Evolutionary conservation across 1,140 invertebrate species (phyloP).

Genomic region (Drosophila serrata): DNA sequence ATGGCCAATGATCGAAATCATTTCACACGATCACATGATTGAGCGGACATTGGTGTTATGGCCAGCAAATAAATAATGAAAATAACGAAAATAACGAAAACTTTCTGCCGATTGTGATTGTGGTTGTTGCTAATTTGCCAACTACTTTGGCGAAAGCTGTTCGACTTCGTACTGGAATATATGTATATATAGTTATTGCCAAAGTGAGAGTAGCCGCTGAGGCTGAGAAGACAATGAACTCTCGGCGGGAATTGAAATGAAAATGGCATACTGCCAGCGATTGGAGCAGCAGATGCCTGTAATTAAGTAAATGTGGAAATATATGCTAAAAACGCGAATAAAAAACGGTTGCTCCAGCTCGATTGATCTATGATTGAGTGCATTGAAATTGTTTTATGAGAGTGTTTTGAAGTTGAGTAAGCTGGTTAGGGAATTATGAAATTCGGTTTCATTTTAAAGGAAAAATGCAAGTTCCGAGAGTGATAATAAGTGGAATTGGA

Average conservation of each 20-base stretch:
- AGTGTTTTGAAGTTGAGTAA: slow-evolving; percentile 1
- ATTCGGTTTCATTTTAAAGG: slow-evolving; percentile 4
- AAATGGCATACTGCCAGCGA: slow-evolving; percentile 65
- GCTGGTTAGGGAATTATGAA: slow-evolving; percentile 14
- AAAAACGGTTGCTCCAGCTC: slow-evolving; percentile 17
- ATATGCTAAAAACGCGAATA: slow-evolving; percentile 35
- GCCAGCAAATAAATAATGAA: slow-evolving; percentile 20
- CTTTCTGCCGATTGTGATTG: slow-evolving; percentile 59
- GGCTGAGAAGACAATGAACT: slow-evolving; percentile 73
- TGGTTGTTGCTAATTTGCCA: slow-evolving; percentile 75
- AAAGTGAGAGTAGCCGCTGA: slow-evolving; percentile 60
- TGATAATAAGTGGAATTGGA: not conserved
- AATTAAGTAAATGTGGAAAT: slow-evolving; percentile 75
- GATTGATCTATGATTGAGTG: slow-evolving; percentile 56
- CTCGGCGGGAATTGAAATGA: slow-evolving; percentile 67
- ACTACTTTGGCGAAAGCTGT: slow-evolving; percentile 77
- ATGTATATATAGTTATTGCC: slow-evolving; percentile 7
- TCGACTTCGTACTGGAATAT: slow-evolving; percentile 30
- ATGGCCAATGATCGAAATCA: slow-evolving; percentile 78
- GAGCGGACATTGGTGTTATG: slow-evolving; percentile 33
- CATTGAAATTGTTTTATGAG: slow-evolving; percentile 8
- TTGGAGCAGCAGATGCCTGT: slow-evolving; percentile 52
- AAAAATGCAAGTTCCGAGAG: too few species aligned
- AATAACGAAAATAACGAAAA: slow-evolving; percentile 15
- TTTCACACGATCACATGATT: slow-evolving; percentile 76